These are phyloP conservation scores for Drosophila nannoptera DNA, from an alignment of 1,140 invertebrate species.

Conservation along the genomic window DNA sequence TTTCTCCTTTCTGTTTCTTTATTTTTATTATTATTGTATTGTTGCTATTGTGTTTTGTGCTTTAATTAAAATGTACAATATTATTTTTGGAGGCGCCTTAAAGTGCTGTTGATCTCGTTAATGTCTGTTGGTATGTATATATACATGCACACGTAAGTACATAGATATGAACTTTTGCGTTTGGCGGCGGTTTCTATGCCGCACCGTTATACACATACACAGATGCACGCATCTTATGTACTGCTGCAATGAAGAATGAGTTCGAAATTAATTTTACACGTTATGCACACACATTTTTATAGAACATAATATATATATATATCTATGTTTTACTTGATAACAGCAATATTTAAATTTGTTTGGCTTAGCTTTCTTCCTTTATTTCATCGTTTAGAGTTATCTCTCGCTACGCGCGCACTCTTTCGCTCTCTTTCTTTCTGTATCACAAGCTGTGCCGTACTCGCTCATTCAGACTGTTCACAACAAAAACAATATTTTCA, in stretches of 20 bases:
- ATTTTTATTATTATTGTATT: constrained; percentile 1
- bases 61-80: constrained; percentile 70
- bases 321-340: constrained; percentile 30
- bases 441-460: constrained; percentile 60
- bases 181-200: constrained; percentile 66
- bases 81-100: constrained; percentile 56
- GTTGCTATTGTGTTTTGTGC: constrained; percentile 29
- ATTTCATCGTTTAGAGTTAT: constrained; percentile 39
- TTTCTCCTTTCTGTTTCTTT: constrained; percentile 40
- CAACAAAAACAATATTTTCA: constrained; percentile 33
- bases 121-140: constrained; percentile 26
- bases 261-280: constrained; percentile 17
- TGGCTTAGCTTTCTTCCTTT: constrained; percentile 9
- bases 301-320: constrained; percentile 29
- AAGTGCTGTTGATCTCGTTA: constrained; percentile 28
- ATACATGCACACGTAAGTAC: constrained; percentile 1
- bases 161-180: constrained; percentile 43
- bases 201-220: constrained; percentile 44
- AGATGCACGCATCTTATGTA: constrained; percentile 61
- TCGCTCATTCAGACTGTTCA: constrained; percentile 37
- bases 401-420: constrained; percentile 50
- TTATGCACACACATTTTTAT: constrained; percentile 6
- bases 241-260: constrained; percentile 48
- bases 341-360: constrained; percentile 31
- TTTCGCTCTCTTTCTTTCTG: constrained; percentile 50